These are phyloP conservation scores for Rutpela maculata DNA, from an alignment of 2,888 invertebrate genomes.

Conservation along the genomic window DNA sequence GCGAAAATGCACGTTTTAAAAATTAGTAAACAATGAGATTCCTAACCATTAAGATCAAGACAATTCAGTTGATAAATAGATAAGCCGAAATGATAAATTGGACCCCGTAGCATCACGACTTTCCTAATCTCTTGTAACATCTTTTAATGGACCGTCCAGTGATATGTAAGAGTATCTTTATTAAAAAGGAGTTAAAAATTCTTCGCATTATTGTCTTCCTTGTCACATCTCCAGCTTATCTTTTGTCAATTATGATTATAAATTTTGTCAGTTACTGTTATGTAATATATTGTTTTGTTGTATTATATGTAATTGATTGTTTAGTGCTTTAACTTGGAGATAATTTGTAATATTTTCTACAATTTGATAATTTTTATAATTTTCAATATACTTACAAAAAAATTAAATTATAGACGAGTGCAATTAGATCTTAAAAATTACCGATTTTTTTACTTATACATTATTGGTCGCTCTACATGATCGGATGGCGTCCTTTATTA, in stretches of 20 bases:
- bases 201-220: neutral
- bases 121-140: constrained; percentile 32
- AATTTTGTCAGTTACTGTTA: too few relatives aligned
- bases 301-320: too few relatives aligned
- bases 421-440: too few relatives aligned
- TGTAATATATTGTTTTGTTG: too few relatives aligned
- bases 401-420: too few relatives aligned
- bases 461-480: too few relatives aligned
- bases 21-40: constrained; percentile 50
- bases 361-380: too few relatives aligned
- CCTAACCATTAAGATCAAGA: constrained; percentile 42
- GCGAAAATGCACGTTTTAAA: constrained; percentile 45
- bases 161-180: constrained; percentile 28
- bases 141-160: constrained; percentile 37
- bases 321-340: too few relatives aligned
- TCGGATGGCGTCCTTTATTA: too few relatives aligned
- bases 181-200: constrained; percentile 30
- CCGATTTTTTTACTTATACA: too few relatives aligned
- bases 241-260: neutral
- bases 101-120: constrained; percentile 40
- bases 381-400: too few relatives aligned
- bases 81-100: constrained; percentile 49
- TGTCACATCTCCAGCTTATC: neutral
- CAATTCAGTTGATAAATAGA: constrained; percentile 43
- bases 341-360: too few relatives aligned